Conservation (phyloP, 2,113 vertebrate genomes). For the Odocoileus hemionus region DNA sequence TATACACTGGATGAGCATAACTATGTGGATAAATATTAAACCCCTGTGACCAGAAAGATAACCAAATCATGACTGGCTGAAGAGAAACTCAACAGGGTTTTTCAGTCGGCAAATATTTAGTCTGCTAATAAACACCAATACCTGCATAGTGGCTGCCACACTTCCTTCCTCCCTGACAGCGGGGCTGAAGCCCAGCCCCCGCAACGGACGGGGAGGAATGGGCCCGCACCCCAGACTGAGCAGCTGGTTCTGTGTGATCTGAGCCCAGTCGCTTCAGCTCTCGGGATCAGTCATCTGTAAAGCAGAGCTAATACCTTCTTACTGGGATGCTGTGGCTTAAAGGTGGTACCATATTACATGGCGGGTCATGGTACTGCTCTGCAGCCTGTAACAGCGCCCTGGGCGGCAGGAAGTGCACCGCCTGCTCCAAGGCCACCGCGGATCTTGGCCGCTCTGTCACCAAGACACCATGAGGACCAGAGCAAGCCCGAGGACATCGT, state of each 20-base stretch:
- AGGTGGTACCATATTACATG: accelerated
- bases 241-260: background rate
- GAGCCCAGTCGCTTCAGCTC: background rate
- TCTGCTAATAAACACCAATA: background rate
- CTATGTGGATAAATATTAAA: background rate
- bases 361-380: background rate
- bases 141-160: background rate
- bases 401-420: background rate
- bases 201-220: accelerated
- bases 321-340: background rate
- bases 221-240: background rate
- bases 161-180: background rate
- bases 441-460: background rate
- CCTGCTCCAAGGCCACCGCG: background rate
- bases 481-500: background rate
- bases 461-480: background rate
- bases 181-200: too few relatives aligned
- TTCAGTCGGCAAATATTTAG: background rate
- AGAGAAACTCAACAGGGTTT: background rate
- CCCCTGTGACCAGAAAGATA: background rate
- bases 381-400: background rate
- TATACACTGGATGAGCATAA: background rate
- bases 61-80: background rate
- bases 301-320: background rate
- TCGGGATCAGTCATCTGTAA: background rate